phyloP scores from a whole-genome alignment of 2,888 invertebrate genomes.

The Xestobium rufovillosum region DNA sequence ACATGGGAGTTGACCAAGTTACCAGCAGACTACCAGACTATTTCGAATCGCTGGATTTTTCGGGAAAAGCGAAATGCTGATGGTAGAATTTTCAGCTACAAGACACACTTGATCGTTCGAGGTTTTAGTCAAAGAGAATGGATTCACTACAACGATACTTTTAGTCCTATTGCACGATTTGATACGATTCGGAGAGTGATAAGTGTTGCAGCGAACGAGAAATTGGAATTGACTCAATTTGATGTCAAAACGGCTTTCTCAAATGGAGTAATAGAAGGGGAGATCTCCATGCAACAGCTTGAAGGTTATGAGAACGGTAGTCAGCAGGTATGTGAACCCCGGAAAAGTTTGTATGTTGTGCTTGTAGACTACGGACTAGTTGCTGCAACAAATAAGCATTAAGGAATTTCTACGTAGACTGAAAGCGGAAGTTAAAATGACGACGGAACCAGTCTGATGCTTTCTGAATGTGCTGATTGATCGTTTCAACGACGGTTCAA shows the following conservation, averaged over 20 bases:
- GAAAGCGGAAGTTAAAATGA: slow-evolving; percentile 9
- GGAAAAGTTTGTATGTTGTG: too few species aligned
- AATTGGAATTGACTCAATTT: slow-evolving; percentile 1
- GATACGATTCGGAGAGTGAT: neutral
- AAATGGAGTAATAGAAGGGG: neutral
- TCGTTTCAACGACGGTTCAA: too few species aligned
- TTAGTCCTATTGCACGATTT: neutral
- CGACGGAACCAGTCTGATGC: slow-evolving; percentile 5
- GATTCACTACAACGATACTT: neutral
- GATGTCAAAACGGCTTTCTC: slow-evolving; percentile 1
- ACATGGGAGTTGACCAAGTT: too few species aligned
- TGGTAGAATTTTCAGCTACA: neutral
- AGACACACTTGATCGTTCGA: neutral
- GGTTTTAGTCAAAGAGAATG: neutral
- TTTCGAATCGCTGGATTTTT: slow-evolving; percentile 1
- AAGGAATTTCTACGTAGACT: neutral
- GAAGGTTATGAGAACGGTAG: slow-evolving; percentile 3
- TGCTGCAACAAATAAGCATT: slow-evolving; percentile 1
- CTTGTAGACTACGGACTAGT: neutral
- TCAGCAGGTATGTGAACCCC: too few species aligned
- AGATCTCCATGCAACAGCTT: neutral
- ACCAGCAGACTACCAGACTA: slow-evolving; percentile 1
- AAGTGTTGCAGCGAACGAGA: slow-evolving; percentile 1
- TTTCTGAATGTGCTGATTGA: slow-evolving; percentile 3
- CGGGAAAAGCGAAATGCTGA: neutral